Evolutionary conservation across 2,888 invertebrate species (phyloP), one percentile per base, ranked within the genome.

Genomic region (Protophormia terraenovae): DNA sequence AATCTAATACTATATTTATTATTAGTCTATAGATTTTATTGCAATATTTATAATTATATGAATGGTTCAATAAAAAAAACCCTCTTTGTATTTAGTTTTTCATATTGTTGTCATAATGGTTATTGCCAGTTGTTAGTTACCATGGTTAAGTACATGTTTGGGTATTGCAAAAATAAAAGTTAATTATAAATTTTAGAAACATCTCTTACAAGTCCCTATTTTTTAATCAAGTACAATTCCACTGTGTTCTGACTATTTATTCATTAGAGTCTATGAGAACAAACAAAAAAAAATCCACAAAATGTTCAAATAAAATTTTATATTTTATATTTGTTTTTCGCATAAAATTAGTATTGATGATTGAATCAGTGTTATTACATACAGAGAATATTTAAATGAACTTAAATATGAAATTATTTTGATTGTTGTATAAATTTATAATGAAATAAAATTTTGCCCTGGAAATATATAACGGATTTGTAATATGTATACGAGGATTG

Each of bases 151-250:
- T 64, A 12, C 19, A 24, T 76, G n/a, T 38, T 64, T 66, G 55
- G 14, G 8, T 24, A 47, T 60, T 32, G 7, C 47, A 38, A 14
- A 45, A 19, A 38, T n/a, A 58, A 58, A 78, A 60, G 77, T 38
- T 69, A 69, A 78, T 69, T 78, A 71, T 14, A 78, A 60, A 27
- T 60, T 60, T 19, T 27, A 10, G 19, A 69, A 78, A 16, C 35
- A 47, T 58, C 14, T 24, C 16, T 10, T 41, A 41, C 12, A 47
- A 35, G 16, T 67, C 5, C 22, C 19, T 35, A 35, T 66, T 47
- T 24, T 67, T 53, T 69, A 69, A 77, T 77, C 58, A 47, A 69
- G 45, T 47, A 16, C 32, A 69, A 58, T 69, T 69, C 14, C 45
- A 50, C 24, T 66, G 16, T 47, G 35, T 19, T 29, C n/a, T 19